Evolutionary conservation across 2,888 invertebrate species (phyloP), one percentile per base, ranked within the genome.

Genomic region (Acleris cristana): DNA sequence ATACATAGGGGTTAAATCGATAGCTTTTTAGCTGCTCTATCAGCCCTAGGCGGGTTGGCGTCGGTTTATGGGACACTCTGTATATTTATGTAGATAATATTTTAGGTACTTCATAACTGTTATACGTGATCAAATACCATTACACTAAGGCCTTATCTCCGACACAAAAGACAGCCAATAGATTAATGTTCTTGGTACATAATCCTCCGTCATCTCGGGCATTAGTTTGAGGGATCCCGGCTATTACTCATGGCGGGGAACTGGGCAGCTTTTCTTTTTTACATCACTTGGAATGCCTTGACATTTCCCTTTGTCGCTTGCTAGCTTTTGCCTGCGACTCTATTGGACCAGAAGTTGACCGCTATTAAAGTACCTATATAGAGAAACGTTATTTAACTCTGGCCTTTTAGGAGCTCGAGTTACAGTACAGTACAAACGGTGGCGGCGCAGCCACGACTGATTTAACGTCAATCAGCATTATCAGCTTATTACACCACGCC

Each of bases 201-300:
- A 44, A 56, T 56, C 56, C 44, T 7, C 56, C 8, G 44, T 44
- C 56, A 44, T 21, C 44, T 21, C 44, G 14, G 19, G 21, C 23
- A 44, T 55, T 55, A 55, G 51, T 19, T 12, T 40, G 44, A 44
- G 44, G 21, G 56, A 56, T 44, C 40, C 44, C 4, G 44, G 56
- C 21, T 44, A 44, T 56, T 12, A 23, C 54, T 44, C 56, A 44
- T 12, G 40, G 16, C 40, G 40, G 10, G 18, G 10, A 19, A 40
- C 19, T 21, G 56, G 26, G 53, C 12, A 16, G 53, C 16, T 12
- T 53, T 23, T 23, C 12, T 12, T 26, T 51, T 21, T n/a, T 51
- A 51, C 19, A 3, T 51, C 48, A 48, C 48, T 21, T 8, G 16
- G 19, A 51, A 51, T 8, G 8, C 18, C 19, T 21, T 51, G 51